Conservation (phyloP, 2,888 invertebrate species). For the Stenodera caucasica region DNA sequence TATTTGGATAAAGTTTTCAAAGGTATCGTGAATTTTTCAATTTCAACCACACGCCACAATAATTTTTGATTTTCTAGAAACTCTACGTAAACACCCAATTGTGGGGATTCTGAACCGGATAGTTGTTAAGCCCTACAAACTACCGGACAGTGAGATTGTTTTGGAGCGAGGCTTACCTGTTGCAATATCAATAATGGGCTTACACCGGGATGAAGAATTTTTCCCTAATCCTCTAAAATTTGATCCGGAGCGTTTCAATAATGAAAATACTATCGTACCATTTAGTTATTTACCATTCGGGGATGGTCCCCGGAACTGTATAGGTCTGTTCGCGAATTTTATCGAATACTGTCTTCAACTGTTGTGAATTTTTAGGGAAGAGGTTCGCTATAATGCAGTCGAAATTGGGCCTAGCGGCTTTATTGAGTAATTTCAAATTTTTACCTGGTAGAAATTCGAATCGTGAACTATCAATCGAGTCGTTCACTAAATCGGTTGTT, state of each 20-base stretch:
- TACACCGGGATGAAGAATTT: slow-evolving; percentile 19
- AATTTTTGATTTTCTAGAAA: too few species aligned
- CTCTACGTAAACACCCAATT: too few species aligned
- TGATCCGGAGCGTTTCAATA: slow-evolving; percentile 22
- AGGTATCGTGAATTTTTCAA: too few species aligned
- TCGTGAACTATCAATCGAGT: not conserved
- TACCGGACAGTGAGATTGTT: slow-evolving; percentile 17
- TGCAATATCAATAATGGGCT: slow-evolving; percentile 15
- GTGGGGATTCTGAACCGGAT: slow-evolving; percentile 16
- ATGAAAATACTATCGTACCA: slow-evolving; percentile 9
- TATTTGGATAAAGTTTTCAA: too few species aligned
- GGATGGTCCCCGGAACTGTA: too few species aligned
- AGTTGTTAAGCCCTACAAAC: slow-evolving; percentile 13
- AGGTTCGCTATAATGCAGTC: slow-evolving; percentile 15
- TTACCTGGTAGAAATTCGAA: not conserved
- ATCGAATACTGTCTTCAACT: too few species aligned
- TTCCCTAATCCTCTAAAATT: too few species aligned
- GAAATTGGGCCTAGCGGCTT: slow-evolving; percentile 20
- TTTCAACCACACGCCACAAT: too few species aligned
- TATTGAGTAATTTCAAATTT: too few species aligned
- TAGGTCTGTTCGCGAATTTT: too few species aligned
- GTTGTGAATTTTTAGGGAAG: slow-evolving; percentile 19
- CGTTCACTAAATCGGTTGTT: not conserved
- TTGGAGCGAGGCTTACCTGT: slow-evolving; percentile 13
- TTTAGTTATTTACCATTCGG: slow-evolving; percentile 20